Evolutionary conservation across 2,888 invertebrate genomes (phyloP).

Genomic region (Subacronicta megacephala): DNA sequence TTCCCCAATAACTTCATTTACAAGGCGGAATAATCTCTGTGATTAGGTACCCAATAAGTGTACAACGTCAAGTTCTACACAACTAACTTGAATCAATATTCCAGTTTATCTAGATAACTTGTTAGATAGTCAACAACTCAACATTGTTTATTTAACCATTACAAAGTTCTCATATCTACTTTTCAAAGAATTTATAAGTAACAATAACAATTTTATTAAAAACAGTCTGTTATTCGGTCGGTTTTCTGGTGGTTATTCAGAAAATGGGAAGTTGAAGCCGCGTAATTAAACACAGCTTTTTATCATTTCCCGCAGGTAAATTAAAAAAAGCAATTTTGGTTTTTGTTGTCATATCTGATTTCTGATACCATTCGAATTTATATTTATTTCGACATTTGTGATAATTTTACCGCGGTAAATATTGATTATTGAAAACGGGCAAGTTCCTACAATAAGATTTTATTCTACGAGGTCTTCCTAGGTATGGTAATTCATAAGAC

Average conservation of each 20-base stretch:
- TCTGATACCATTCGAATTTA: background rate
- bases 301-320: background rate
- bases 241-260: background rate
- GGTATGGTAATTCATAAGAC: background rate
- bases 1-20: constrained; percentile 21
- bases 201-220: too few relatives aligned
- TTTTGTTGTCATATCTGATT: background rate
- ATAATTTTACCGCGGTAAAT: too few relatives aligned
- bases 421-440: too few relatives aligned
- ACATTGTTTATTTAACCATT: too few relatives aligned
- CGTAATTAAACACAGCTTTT: background rate
- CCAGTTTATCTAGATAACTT: too few relatives aligned
- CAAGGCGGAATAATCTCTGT: constrained; percentile 4
- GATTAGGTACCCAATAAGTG: constrained; percentile 3
- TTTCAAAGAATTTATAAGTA: too few relatives aligned
- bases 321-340: too few relatives aligned
- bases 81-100: background rate
- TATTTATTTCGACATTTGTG: background rate
- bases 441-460: background rate
- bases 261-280: background rate
- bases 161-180: too few relatives aligned
- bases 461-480: background rate
- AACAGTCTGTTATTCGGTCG: too few relatives aligned
- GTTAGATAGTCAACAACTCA: too few relatives aligned
- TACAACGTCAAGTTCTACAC: background rate